phyloP scores from a whole-genome alignment of 2,888 invertebrate species.

The Trissolcus brochymenae region DNA sequence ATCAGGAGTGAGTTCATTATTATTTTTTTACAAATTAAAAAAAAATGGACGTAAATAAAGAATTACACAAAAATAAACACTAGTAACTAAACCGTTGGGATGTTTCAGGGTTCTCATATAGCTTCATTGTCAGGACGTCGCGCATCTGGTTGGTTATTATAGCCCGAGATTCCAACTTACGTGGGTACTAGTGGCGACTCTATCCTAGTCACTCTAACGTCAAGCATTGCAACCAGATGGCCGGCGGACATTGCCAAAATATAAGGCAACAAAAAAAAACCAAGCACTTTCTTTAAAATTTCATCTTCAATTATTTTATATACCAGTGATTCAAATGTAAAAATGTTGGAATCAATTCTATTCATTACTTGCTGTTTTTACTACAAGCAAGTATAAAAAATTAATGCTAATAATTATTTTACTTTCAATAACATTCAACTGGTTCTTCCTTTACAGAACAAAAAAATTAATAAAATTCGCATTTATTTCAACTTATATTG shows the following conservation, averaged over 20 bases:
- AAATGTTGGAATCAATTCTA: constrained; percentile 28
- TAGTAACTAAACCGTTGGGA: background rate
- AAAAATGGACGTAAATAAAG: background rate
- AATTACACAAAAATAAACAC: no score
- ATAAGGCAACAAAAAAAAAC: constrained; percentile 64
- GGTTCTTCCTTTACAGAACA: no score
- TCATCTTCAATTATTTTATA: constrained; percentile 60
- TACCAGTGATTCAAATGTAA: constrained; percentile 36
- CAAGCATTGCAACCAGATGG: constrained; percentile 68
- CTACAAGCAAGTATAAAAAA: no score
- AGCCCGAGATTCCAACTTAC: constrained; percentile 86
- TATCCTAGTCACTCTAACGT: constrained; percentile 64
- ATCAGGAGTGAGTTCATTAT: constrained; percentile 69
- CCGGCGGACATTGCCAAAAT: constrained; percentile 76
- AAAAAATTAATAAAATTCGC: no score
- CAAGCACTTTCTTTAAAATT: constrained; percentile 50
- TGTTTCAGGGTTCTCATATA: constrained; percentile 68
- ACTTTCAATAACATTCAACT: no score
- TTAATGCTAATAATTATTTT: no score
- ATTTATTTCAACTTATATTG: no score
- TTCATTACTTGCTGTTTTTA: constrained; percentile 22
- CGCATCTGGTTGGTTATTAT: constrained; percentile 89
- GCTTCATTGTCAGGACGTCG: constrained; percentile 79
- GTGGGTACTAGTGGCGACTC: constrained; percentile 77
- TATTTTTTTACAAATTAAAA: background rate